Conservation (phyloP, 2,888 invertebrate genomes). For the Ephialtes manifestator region DNA sequence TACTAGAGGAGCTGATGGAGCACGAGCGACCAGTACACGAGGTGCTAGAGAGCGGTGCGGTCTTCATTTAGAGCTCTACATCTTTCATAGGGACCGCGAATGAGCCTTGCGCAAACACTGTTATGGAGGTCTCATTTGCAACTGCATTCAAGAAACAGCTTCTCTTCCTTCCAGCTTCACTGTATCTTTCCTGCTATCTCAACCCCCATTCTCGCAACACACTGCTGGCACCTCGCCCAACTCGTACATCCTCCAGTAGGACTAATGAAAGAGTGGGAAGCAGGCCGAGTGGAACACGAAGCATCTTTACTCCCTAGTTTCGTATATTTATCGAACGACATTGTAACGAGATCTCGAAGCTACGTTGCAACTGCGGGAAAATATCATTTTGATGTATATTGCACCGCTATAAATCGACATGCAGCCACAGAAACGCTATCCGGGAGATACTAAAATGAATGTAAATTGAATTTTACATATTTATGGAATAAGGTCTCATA, state of each 20-base stretch:
- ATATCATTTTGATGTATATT: constrained; percentile 2
- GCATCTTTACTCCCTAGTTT: not conserved
- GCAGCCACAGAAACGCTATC: not conserved
- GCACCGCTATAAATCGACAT: not conserved
- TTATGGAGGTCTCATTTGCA: constrained; percentile 76
- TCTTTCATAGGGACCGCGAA: constrained; percentile 74
- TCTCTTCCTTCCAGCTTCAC: constrained; percentile 22
- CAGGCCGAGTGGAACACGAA: constrained; percentile 22
- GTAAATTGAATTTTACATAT: constrained; percentile 75
- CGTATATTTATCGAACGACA: constrained; percentile 22
- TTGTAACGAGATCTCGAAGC: constrained; percentile 21
- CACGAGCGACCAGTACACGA: constrained; percentile 18
- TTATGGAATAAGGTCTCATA: constrained; percentile 55
- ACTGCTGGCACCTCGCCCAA: constrained; percentile 36
- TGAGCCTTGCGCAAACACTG: constrained; percentile 65
- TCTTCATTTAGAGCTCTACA: constrained; percentile 78
- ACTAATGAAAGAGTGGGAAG: constrained; percentile 39
- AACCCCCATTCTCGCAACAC: not conserved
- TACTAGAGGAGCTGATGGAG: constrained; percentile 11
- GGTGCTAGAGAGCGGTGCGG: constrained; percentile 51
- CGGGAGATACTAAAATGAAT: constrained; percentile 20
- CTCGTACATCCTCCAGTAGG: not conserved
- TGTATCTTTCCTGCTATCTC: constrained; percentile 20
- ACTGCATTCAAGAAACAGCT: constrained; percentile 74
- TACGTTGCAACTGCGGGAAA: not conserved